Evolutionary conservation across 2,113 vertebrate species (phyloP), one percentile per base, ranked within the genome.

Genomic region (Pardalotus punctatus): DNA sequence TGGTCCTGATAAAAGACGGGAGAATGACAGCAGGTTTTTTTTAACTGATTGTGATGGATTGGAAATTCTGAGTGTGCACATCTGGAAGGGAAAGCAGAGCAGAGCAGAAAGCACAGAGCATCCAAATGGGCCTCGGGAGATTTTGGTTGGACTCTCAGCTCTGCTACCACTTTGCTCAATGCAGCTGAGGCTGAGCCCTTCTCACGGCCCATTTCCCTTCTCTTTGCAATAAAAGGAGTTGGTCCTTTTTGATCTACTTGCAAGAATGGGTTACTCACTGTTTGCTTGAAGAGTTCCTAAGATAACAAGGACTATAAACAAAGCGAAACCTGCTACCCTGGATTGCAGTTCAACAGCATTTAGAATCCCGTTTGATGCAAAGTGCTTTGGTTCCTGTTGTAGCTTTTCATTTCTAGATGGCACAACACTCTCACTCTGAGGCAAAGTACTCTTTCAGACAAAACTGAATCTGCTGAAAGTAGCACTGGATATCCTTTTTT

Each of bases 361-460:
- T 70, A 86, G 73, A 61, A 45, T 47, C 67, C 64, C 60, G 74
- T 79, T 80, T 77, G 82, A 97, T 95, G 83, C 42, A 50, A 87
- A 96, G 60, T 50, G 82, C 62, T 81, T 88, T 66, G 80, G 20
- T 86, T 95, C 86, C 50, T 43, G 11, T 70, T 47, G 82, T 22
- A 80, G 88, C 74, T 62, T 88, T 90, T 83, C 60, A 92, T 94
- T 93, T 94, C 51, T 38, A 89, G 51, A 28, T 62, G 82, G 79
- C 80, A 51, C 16, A 24, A 86, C 79, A 50, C 50, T 79, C 58
- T 66, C 58, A 67, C 53, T 95, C 62, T 48, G 56, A 83, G 72
- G 71, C 60, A 60, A 80, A 86, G 76, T 22, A 61, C 64, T 72
- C 81, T 57, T 60, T 47, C 19, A 89, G 65, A 94, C 54, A 82